Base-by-base conservation (phyloP, 2,888 invertebrate genomes). In the Rutpela maculata region DNA sequence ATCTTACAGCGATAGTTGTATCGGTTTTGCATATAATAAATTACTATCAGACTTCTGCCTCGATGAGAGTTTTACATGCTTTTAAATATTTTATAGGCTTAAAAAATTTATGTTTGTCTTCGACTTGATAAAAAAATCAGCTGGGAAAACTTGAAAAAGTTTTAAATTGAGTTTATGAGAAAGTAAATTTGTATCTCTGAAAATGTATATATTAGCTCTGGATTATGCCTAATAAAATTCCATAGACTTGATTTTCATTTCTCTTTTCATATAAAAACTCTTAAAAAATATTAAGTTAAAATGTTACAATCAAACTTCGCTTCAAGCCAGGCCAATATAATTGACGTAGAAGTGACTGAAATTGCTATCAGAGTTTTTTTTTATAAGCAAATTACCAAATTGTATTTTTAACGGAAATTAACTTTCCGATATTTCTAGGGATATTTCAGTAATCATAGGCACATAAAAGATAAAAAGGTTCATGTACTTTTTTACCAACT, bases 121-220 rank as follows among this genome's bases (percentile, higher is more conserved):
- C 35, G 2, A 12, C 65, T 26, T 4, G 1, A 43, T 63, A 10
- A 19, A 7, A 18, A 65, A 65, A 65, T 65, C 65, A 65, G 50
- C 50, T 65, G 43, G 18, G 65, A 5, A 19, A 17, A 43, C 12
- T 22, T 38, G 19, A 43, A 65, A 43, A 65, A 43, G 65, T 43
- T 65, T 43, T 43, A 65, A 43, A 65, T 65, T 65, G 43, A 65
- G 65, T 65, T 65, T 65, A 31, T 18, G 18, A 0, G 18, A n/a
- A 65, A 15, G 15, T 50, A 65, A 65, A 65, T 43, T 65, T 43
- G 6, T 65, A 65, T 65, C 43, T n/a, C 43, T 7, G 43, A 5
- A 22, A 43, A 65, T 65, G 38, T 65, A 65, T 65, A 65, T 35
- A 38, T 65, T 65, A 65, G 63, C 15, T 38, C 18, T 6, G 38